Evolutionary conservation across 2,888 invertebrate species (phyloP), one percentile per base, ranked within the genome.

Genomic region (Stenolophus ochropezus): DNA sequence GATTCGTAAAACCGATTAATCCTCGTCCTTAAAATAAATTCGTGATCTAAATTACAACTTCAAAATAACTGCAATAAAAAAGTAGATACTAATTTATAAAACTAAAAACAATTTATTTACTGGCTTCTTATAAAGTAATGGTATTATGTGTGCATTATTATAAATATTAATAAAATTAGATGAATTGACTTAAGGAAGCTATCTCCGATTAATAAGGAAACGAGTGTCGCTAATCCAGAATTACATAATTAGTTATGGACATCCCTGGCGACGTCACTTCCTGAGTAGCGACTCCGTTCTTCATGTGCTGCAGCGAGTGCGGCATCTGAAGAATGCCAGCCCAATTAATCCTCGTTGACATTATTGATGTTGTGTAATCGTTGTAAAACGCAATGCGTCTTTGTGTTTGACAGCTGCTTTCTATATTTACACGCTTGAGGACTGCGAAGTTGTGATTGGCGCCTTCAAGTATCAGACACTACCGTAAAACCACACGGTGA

Each of bases 341-440:
- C 71, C 69, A 79, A 79, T 79, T 79, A 79, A 79, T 79, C 71
- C 79, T 71, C 33, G 79, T 69, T 69, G 79, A 71, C 79, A 71
- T 51, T 79, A 79, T 79, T 79, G 79, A 79, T 79, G 79, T 79
- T 69, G 27, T 69, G 78, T 51, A 78, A 78, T 69, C 69, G 51
- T 14, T 51, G 27, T 71, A 20, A 33, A 79, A 27, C 69, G 69
- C 25, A 69, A 79, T 79, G 71, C 71, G 16, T 79, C 79, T 71
- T 42, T 49, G 51, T 27, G 27, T 27, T 25, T 79, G 79, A 71
- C 79, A 79, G 79, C 71, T 71, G 51, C 33, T 69, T 61, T 79
- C 78, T 78, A 78, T 78, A 78, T 78, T 65, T 78, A 78, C 42
- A 58, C 61, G 53, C 75, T 53, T 14, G 27, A 5, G 73, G 23